Percentiles rank a stretch among this genome's conserved stretches.
phyloP scores from a whole-genome alignment of 2,888 invertebrate genomes.

The Amphimallon solstitiale region DNA sequence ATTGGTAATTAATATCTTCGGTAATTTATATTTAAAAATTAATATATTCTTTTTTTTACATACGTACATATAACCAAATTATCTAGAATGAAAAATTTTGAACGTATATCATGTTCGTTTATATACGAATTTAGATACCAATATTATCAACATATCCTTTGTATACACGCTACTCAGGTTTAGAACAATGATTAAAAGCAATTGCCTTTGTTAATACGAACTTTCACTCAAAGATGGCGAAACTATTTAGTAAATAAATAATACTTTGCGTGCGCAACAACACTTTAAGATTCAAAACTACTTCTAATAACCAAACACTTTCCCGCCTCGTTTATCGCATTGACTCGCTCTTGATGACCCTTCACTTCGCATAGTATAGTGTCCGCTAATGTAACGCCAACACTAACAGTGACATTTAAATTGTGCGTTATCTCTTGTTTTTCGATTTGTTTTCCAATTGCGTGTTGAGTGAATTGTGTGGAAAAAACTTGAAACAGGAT shows the following conservation, averaged over 20 bases:
- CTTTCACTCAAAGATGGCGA: conserved; percentile 19
- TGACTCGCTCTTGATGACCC: conserved; percentile 34
- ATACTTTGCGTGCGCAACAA: conserved; percentile 34
- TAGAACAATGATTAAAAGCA: no score
- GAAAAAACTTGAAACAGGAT: conserved; percentile 36
- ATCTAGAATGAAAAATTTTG: no score
- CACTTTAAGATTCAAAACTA: conserved; percentile 38
- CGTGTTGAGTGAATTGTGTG: background rate
- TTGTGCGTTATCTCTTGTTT: conserved; percentile 32
- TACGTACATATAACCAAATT: no score
- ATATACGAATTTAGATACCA: no score
- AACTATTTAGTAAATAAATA: conserved; percentile 19
- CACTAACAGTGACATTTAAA: conserved; percentile 35
- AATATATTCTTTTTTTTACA: no score
- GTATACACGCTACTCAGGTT: no score
- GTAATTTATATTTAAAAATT: no score
- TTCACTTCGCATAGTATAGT: conserved; percentile 39
- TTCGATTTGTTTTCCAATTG: background rate
- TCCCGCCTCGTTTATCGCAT: conserved; percentile 33
- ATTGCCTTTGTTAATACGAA: background rate
- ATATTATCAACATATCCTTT: no score
- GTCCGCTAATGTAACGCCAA: conserved; percentile 34
- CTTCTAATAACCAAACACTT: conserved; percentile 36
- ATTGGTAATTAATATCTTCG: no score
- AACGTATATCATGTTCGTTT: no score